Evolutionary conservation across 1,140 invertebrate species (phyloP).

Genomic region (Ostrea denselamellosa): DNA sequence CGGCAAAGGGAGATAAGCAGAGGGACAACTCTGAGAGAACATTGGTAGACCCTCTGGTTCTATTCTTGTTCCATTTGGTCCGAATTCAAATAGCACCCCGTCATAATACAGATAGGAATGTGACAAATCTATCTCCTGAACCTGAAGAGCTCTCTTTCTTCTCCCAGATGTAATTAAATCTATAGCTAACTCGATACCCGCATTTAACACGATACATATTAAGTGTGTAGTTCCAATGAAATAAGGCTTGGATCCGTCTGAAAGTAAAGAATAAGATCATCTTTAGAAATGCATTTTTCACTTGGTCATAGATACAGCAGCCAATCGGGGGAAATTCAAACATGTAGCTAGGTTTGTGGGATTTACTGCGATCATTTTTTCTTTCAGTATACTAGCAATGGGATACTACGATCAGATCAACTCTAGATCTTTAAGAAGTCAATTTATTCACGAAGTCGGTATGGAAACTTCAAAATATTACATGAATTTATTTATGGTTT

Average conservation of each 20-base stretch:
- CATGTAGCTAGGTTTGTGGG: too few relatives aligned
- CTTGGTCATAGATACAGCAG: too few relatives aligned
- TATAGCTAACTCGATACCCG: not conserved
- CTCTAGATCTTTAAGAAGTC: too few relatives aligned
- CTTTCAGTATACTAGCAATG: too few relatives aligned
- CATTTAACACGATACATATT: not conserved
- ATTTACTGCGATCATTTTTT: too few relatives aligned
- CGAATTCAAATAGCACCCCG: not conserved
- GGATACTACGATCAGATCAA: too few relatives aligned
- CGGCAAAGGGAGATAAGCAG: not conserved
- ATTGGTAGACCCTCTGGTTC: not conserved
- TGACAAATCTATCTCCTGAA: conserved; percentile 2
- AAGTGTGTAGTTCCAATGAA: conserved; percentile 1
- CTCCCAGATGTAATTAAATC: not conserved
- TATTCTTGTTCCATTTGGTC: not conserved
- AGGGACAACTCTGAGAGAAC: not conserved
- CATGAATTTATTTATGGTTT: too few relatives aligned
- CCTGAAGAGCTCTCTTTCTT: conserved; percentile 7
- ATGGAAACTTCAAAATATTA: too few relatives aligned
- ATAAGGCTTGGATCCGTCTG: not conserved
- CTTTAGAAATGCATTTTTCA: too few relatives aligned
- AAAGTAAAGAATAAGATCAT: not conserved
- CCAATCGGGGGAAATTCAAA: too few relatives aligned
- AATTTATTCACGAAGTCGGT: too few relatives aligned
- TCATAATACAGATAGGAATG: not conserved